Percentiles rank a stretch among this genome's conserved stretches.
Conservation (phyloP, 2,113 vertebrate genomes). For the Scortum barcoo region DNA sequence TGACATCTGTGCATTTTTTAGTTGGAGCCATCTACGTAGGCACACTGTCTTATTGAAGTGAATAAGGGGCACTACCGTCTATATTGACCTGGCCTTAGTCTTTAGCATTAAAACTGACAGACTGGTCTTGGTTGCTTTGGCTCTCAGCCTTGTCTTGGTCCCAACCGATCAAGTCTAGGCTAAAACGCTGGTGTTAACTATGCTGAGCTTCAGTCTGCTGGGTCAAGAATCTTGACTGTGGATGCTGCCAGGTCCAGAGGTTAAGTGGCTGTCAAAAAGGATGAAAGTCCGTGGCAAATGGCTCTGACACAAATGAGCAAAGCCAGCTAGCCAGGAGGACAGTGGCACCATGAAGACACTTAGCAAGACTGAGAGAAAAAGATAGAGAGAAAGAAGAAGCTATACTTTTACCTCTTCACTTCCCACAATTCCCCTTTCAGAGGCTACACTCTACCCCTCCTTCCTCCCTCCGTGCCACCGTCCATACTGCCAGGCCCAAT, state of each 20-base stretch:
- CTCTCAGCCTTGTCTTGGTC: slow-evolving; percentile 20
- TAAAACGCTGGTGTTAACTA: slow-evolving; percentile 23
- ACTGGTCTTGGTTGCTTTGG: slow-evolving; percentile 17
- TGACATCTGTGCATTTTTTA: no score
- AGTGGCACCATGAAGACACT: slow-evolving; percentile 68
- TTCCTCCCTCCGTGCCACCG: slow-evolving; percentile 56
- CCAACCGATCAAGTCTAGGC: slow-evolving; percentile 14
- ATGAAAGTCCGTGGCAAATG: slow-evolving; percentile 55
- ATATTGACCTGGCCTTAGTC: not conserved
- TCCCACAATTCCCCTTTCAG: slow-evolving; percentile 70
- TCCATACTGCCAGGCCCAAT: slow-evolving; percentile 79
- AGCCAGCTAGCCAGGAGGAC: slow-evolving; percentile 60
- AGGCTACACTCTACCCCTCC: slow-evolving; percentile 52
- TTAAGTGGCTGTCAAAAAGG: slow-evolving; percentile 74
- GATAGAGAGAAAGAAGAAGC: slow-evolving; percentile 24
- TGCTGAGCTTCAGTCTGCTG: slow-evolving; percentile 37
- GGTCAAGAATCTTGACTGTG: slow-evolving; percentile 41
- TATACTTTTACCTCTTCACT: slow-evolving; percentile 66
- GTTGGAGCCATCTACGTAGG: not conserved
- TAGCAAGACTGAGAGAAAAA: slow-evolving; percentile 52
- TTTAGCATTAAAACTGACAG: not conserved
- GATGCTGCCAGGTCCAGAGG: slow-evolving; percentile 65
- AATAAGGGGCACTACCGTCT: not conserved
- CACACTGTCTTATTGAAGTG: not conserved
- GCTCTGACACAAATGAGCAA: slow-evolving; percentile 70